phyloP scores from a whole-genome alignment of 2,888 invertebrate species.

The Netelia melanura region DNA sequence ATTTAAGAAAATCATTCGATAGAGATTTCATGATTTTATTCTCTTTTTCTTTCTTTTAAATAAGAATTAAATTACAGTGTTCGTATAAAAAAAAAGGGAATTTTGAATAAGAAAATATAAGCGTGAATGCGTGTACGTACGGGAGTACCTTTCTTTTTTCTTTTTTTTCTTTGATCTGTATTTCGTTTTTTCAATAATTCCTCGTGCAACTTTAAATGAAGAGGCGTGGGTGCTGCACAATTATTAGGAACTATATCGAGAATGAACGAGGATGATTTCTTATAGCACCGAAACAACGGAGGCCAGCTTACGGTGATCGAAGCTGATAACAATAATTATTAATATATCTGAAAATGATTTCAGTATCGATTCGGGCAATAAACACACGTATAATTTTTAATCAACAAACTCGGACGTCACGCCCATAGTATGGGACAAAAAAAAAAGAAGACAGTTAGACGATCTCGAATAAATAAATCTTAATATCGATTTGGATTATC shows the following conservation, averaged over 20 bases:
- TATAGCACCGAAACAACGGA: constrained; percentile 63
- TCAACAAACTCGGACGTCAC: constrained; percentile 30
- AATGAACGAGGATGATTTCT: constrained; percentile 47
- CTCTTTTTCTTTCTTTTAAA: constrained; percentile 48
- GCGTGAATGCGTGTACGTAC: constrained; percentile 27
- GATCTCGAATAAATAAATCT: constrained; percentile 29
- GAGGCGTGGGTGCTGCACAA: constrained; percentile 28
- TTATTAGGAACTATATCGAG: constrained; percentile 61
- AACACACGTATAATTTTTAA: constrained; percentile 10
- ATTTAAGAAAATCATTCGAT: constrained; percentile 43
- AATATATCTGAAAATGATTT: constrained; percentile 48
- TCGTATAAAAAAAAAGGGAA: constrained; percentile 46
- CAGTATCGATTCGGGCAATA: constrained; percentile 13
- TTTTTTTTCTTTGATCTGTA: background rate
- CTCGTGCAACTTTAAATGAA: constrained; percentile 48
- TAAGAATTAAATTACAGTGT: constrained; percentile 62
- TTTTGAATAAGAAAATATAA: constrained; percentile 52
- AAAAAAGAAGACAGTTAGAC: constrained; percentile 1
- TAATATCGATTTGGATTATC: background rate
- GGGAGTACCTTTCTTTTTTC: background rate
- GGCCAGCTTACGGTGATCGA: constrained; percentile 18
- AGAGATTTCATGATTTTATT: constrained; percentile 32
- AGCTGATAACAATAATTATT: constrained; percentile 40
- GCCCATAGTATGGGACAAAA: constrained; percentile 21
- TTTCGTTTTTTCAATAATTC: constrained; percentile 7